These are phyloP conservation scores for Poecilia gillii DNA, from an alignment of 2,797 vertebrate genomes.

Conservation along the genomic window DNA sequence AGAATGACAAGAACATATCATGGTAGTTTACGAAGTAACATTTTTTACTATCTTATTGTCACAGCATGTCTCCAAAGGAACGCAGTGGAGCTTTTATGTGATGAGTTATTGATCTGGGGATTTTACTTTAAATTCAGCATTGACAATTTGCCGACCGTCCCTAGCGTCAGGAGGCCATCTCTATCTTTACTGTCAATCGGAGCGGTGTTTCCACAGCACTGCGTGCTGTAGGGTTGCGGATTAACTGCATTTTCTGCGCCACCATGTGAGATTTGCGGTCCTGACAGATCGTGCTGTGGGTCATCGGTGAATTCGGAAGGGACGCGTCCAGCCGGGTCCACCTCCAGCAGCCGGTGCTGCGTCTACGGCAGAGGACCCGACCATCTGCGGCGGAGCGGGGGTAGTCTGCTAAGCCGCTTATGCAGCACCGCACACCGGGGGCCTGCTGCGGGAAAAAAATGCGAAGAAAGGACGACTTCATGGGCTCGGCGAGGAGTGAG, in stretches of 20 bases:
- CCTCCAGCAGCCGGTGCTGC: conserved; percentile 50
- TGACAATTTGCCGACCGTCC: conserved; percentile 43
- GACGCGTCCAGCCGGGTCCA: conserved; percentile 2
- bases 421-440: conserved; percentile 47
- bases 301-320: background rate
- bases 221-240: background rate
- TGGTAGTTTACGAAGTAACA: background rate
- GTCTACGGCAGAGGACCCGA: conserved; percentile 57
- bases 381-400: conserved; percentile 63
- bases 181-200: background rate
- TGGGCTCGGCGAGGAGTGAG: conserved; percentile 48
- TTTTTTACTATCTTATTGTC: too few relatives aligned
- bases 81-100: background rate
- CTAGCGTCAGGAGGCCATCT: conserved; percentile 34
- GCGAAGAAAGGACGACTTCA: conserved; percentile 45
- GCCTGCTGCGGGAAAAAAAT: conserved; percentile 43
- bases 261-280: background rate
- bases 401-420: conserved; percentile 71
- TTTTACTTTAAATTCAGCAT: background rate
- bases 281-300: background rate
- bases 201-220: background rate
- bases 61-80: background rate
- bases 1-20: background rate
- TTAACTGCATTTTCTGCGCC: background rate
- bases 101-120: too few relatives aligned